Evolutionary conservation across 2,888 invertebrate genomes (phyloP).

Genomic region (Leptura quadrifasciata): DNA sequence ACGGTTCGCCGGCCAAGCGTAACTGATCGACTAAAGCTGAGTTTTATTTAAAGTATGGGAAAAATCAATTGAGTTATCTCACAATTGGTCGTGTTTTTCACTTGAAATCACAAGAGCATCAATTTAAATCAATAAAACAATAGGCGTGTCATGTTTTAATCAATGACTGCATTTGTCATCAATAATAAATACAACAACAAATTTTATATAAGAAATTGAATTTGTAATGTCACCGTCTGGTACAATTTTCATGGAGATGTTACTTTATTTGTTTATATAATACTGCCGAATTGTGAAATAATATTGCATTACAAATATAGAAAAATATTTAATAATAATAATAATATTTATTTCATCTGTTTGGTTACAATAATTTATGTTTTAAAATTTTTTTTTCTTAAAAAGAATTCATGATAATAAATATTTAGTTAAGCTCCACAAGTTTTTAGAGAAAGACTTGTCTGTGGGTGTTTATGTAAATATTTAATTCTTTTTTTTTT

Average conservation of each 20-base stretch:
- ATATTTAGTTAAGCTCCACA: too few relatives aligned
- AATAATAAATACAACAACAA: not conserved
- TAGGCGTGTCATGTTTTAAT: slow-evolving; percentile 1
- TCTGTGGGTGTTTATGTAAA: too few relatives aligned
- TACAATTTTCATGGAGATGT: not conserved
- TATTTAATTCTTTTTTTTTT: too few relatives aligned
- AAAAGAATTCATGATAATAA: too few relatives aligned
- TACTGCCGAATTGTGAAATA: too few relatives aligned
- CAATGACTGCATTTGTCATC: not conserved
- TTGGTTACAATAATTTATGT: too few relatives aligned
- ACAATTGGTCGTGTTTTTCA: slow-evolving; percentile 12
- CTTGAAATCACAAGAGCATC: slow-evolving; percentile 17
- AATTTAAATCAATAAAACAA: slow-evolving; percentile 17
- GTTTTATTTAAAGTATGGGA: slow-evolving; percentile 31
- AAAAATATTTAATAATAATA: too few relatives aligned
- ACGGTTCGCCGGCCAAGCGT: slow-evolving; percentile 36
- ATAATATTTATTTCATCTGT: too few relatives aligned
- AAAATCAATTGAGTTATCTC: slow-evolving; percentile 30
- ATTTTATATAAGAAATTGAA: not conserved
- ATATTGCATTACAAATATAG: too few relatives aligned
- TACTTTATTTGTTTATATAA: too few relatives aligned
- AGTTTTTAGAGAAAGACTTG: too few relatives aligned
- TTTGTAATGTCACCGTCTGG: not conserved
- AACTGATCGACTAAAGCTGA: slow-evolving; percentile 27
- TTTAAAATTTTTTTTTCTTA: too few relatives aligned